Evolutionary conservation across 2,888 invertebrate genomes (phyloP).

Genomic region (Caenorhabditis sinica): DNA sequence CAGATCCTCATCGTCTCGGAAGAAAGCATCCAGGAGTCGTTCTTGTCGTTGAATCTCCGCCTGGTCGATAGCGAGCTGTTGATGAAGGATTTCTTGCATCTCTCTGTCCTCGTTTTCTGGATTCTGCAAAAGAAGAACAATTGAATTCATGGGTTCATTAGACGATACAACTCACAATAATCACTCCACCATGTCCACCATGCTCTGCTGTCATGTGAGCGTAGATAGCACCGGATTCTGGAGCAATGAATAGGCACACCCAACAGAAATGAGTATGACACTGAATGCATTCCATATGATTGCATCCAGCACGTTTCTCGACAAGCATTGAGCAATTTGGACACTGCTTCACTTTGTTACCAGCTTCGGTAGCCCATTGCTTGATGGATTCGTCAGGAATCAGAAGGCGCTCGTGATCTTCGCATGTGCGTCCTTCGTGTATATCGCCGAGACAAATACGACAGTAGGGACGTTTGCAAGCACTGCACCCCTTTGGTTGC

Average conservation of each 20-base stretch:
- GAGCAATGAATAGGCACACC: constrained; percentile 21
- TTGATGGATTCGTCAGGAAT: constrained; percentile 15
- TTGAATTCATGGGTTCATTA: too few relatives aligned
- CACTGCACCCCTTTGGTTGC: not conserved
- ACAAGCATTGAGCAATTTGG: constrained; percentile 1
- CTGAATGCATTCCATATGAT: constrained; percentile 18
- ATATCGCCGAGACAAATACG: not conserved
- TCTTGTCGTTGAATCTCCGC: too few relatives aligned
- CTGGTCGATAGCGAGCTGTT: too few relatives aligned
- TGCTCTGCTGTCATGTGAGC: constrained; percentile 24
- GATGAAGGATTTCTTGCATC: too few relatives aligned
- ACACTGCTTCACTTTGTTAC: constrained; percentile 6
- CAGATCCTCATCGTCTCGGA: not conserved
- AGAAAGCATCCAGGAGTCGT: not conserved
- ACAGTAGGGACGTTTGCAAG: constrained; percentile 15
- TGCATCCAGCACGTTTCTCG: constrained; percentile 3
- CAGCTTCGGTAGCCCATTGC: not conserved
- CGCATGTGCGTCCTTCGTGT: constrained; percentile 13
- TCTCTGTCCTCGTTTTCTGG: too few relatives aligned
- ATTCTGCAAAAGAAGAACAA: too few relatives aligned
- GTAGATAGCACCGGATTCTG: not conserved
- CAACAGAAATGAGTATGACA: constrained; percentile 55
- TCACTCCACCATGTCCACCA: constrained; percentile 1
- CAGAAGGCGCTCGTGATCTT: not conserved
- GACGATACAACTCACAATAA: constrained; percentile 6